A percentile compares a stretch with the other conserved stretches of the same genome.
Evolutionary conservation across 1,140 invertebrate genomes (phyloP).

Genomic region (Drosophila melanogaster): Release_6_plus_ISO1_MT NC_004354.4:3480501-3481000

Average conservation of each 20-base stretch:
- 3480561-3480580: slow-evolving; percentile 73
- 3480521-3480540: slow-evolving; percentile 86
- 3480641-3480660: slow-evolving; percentile 91
- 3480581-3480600: slow-evolving; percentile 83
- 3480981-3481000: slow-evolving; percentile 3
- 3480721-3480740: slow-evolving; percentile 87
- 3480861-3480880: slow-evolving; percentile 93
- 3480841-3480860: slow-evolving; percentile 85
- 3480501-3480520: slow-evolving; percentile 89
- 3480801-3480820: no score
- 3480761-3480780: background rate
- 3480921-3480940: slow-evolving; percentile 93
- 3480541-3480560: slow-evolving; percentile 84
- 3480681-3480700: slow-evolving; percentile 86
- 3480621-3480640: slow-evolving; percentile 91
- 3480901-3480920: slow-evolving; percentile 92
- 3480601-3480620: slow-evolving; percentile 90
- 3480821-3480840: background rate
- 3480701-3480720: slow-evolving; percentile 91
- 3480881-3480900: slow-evolving; percentile 88
- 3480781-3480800: background rate
- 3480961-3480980: slow-evolving; percentile 33
- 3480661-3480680: slow-evolving; percentile 79
- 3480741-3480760: background rate
- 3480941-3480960: slow-evolving; percentile 89